Evolutionary conservation across 2,888 invertebrate species (phyloP), one percentile per base, ranked within the genome.

Genomic region (Eurytoma adleriae): DNA sequence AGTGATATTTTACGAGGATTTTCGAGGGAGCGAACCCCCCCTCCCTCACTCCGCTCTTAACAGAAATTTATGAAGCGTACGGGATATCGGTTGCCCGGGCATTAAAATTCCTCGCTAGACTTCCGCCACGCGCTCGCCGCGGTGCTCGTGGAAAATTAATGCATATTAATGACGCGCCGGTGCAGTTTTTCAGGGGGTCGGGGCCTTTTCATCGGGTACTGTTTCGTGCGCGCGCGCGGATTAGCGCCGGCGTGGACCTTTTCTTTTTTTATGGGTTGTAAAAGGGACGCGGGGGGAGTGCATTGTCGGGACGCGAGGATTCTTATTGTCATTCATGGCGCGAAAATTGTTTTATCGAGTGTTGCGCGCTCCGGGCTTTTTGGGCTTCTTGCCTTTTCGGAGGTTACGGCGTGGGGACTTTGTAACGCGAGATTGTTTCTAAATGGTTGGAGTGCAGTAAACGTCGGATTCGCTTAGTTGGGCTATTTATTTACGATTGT

Each of bases 131-230:
- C n/a, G 62, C n/a, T 56, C 73, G 71, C 7, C 82, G 77, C 59
- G 24, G 61, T 69, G 71, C 78, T 64, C 72, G 73, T 40, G 40
- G 40, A 40, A 83, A 83, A 84, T 85, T 82, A 79, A 85, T 84
- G 85, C 82, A 81, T 85, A 85, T 85, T 85, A 85, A 85, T 74
- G 79, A 69, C 69, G 24, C 59, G 62, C 30, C 72, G 10, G 14
- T 48, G 50, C 57, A 67, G 30, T 5, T 30, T 13, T 61, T 12
- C 27, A 20, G 18, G 24, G 24, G 16, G 27, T 16, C 24, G 24
- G 2, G 2, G 14, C 30, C n/a, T 30, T n/a, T 61, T 5, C 12
- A 30, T 16, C 27, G 5, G 14, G 14, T 16, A 3, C 56, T 56
- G n/a, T 16, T 18, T 12, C 56, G 18, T 18, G 16, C 66, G 5